Conservation (phyloP, 2,797 vertebrate species). For the Danio kyathit region DNA sequence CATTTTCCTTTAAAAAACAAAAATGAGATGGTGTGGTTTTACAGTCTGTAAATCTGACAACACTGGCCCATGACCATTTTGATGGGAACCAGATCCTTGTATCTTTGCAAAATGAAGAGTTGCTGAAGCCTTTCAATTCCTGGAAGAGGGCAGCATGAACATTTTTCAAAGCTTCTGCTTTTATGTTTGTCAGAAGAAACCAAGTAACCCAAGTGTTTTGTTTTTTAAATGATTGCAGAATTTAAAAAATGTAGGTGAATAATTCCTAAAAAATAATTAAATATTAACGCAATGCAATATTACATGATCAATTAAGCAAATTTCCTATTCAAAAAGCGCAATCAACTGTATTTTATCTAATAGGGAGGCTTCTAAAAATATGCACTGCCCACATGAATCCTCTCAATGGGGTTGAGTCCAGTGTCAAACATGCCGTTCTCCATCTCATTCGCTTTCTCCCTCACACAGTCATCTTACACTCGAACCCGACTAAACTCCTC, state of each 20-base stretch:
- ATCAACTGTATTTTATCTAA: background rate
- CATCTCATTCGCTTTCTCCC: slow-evolving; percentile 32
- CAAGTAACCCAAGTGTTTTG: background rate
- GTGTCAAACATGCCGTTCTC: slow-evolving; percentile 72
- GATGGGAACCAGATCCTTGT: too few relatives aligned
- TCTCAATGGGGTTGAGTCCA: slow-evolving; percentile 69
- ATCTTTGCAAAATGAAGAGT: too few relatives aligned
- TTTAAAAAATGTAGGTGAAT: background rate
- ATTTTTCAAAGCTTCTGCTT: slow-evolving; percentile 11
- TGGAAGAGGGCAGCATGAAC: background rate
- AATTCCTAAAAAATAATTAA: background rate
- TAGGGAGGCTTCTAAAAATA: background rate
- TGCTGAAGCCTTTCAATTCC: background rate
- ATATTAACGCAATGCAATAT: background rate
- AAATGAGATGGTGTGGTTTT: too few relatives aligned
- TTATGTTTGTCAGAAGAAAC: background rate
- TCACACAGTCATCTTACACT: slow-evolving; percentile 37
- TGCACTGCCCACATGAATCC: slow-evolving; percentile 6
- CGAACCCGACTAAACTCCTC: slow-evolving; percentile 70
- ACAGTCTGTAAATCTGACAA: too few relatives aligned
- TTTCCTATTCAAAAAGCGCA: background rate
- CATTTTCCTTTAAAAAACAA: too few relatives aligned
- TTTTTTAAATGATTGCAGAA: background rate
- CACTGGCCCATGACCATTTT: too few relatives aligned
- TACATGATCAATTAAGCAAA: background rate